Conservation (phyloP, 92 coral and sea anemone species). For the Actinostola sp. region DNA sequence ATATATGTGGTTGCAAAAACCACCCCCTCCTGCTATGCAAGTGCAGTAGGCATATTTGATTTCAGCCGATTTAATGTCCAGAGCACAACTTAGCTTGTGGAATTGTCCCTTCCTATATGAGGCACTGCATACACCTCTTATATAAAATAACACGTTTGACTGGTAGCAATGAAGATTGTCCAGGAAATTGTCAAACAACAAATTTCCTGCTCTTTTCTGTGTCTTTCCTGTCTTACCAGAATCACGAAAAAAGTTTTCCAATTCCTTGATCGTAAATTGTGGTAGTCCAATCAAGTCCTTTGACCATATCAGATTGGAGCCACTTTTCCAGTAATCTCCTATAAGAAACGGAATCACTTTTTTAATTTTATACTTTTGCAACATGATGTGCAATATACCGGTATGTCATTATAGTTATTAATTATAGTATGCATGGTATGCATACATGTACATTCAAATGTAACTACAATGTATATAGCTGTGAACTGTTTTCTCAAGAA, state of each 20-base stretch:
- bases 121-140: conserved; percentile 59
- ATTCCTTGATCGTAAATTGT: conserved; percentile 42
- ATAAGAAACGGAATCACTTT: background rate
- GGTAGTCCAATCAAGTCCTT: background rate
- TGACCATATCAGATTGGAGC: background rate
- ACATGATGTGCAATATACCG: background rate
- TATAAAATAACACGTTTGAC: conserved; percentile 14
- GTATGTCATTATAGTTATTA: too few species aligned
- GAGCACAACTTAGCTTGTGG: conserved; percentile 59
- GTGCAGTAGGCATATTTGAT: conserved; percentile 56
- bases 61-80: conserved; percentile 21
- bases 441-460: too few species aligned
- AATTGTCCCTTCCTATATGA: conserved; percentile 40
- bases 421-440: too few species aligned
- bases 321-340: conserved; percentile 6
- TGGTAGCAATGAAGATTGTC: conserved; percentile 45
- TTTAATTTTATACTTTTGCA: background rate
- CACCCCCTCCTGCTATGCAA: conserved; percentile 58
- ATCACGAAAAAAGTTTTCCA: conserved; percentile 32
- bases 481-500: too few species aligned
- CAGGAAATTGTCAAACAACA: conserved; percentile 48
- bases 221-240: conserved; percentile 69
- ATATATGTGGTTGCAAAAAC: conserved; percentile 65
- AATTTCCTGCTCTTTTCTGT: conserved; percentile 55
- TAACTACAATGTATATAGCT: too few species aligned